Base-by-base conservation (phyloP, 2,888 invertebrate species). In the Torymus texanus region DNA sequence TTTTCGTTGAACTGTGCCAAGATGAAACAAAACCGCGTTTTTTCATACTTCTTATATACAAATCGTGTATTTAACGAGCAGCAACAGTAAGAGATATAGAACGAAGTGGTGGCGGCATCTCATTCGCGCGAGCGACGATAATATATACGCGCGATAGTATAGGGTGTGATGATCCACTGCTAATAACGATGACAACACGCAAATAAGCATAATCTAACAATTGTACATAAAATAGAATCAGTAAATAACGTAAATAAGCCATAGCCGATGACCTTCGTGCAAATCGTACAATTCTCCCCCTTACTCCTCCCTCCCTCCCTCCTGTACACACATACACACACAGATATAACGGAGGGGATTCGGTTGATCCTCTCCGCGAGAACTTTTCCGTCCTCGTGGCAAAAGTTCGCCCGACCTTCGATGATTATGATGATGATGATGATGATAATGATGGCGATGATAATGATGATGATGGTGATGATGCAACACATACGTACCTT, bases 301-400 rank as follows among this genome's bases (percentile, higher is more conserved):
- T 21, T 2, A 21, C 21, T 21, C 21, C 21, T 21, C 29, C 5
- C 29, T 24, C 24, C 24, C 29, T 8, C 3, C 41, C 41, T 8
- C 41, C 41, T 41, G 8, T 41, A 41, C 5, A 41, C 41, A 41
- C 41, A 41, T 41, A 41, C 5, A 41, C 29, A 29, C 41, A 41
- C 41, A 41, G 41, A 41, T 41, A 41, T 41, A 41, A 41, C 41
- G 41, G 41, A 41, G 41, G 41, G 41, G 41, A 41, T 41, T 8
- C 41, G 41, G 51, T 51, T 14, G 24, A 21, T 21, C 21, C 41
- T 41, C 41, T 41, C 41, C 41, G 41, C 61, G 59, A 56, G 8
- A 59, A 71, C 59, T 59, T 71, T 71, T 61, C 71, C 50, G 71
- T 41, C 58, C 61, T 51, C 29, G 21, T 51, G 59, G 71, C 24